phyloP scores from a whole-genome alignment of 37 sponge, comb jelly and placozoan genomes.

The Cladorhizidae sp. region DNA sequence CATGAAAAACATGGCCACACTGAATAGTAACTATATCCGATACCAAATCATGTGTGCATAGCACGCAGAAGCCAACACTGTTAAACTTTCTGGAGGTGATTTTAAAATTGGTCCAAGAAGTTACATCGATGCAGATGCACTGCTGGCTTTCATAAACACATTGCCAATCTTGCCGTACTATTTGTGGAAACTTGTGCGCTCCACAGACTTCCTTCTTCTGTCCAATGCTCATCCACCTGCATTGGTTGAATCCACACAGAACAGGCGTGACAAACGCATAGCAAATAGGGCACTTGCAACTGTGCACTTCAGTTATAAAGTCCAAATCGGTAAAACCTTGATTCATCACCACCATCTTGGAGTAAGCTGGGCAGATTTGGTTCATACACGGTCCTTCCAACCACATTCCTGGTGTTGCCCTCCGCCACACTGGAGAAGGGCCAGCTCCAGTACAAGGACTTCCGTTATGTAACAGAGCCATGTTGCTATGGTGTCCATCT shows the following conservation, averaged over 20 bases:
- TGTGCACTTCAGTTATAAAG: not conserved
- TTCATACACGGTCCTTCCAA: slow-evolving; percentile 16
- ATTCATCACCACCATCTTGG: slow-evolving; percentile 14
- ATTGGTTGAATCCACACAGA: not conserved
- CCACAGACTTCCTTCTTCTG: not conserved
- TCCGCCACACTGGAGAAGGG: slow-evolving; percentile 8
- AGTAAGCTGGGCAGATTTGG: slow-evolving; percentile 3
- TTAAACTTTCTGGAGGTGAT: slow-evolving; percentile 4
- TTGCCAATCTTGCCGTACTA: not conserved
- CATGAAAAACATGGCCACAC: not conserved
- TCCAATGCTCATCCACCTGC: slow-evolving; percentile 14
- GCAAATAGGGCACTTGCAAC: slow-evolving; percentile 16
- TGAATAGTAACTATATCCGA: not conserved
- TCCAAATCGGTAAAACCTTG: slow-evolving; percentile 6
- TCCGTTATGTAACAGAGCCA: not conserved
- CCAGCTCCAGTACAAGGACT: too few species aligned
- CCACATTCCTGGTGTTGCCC: slow-evolving; percentile 11
- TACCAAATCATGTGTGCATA: not conserved
- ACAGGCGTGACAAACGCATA: not conserved
- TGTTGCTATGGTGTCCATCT: not conserved
- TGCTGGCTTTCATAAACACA: not conserved
- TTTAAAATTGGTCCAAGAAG: not conserved
- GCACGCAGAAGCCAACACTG: not conserved
- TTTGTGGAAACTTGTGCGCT: not conserved
- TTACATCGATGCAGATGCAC: not conserved